A percentile compares a stretch with the other conserved stretches of the same genome.
Conservation (phyloP, 1,140 invertebrate species). For the Atta cephalotes region DNA sequence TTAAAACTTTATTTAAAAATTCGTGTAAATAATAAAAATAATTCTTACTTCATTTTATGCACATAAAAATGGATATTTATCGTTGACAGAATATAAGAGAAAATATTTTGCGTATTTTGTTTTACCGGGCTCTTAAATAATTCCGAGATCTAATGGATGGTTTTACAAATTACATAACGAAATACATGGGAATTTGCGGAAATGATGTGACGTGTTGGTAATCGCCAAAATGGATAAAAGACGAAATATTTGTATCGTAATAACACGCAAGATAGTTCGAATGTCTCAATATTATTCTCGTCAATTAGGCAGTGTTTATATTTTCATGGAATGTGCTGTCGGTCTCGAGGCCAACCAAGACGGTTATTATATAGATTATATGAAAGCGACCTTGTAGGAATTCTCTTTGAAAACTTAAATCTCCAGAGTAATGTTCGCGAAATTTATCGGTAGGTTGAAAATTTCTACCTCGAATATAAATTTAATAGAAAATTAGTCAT, state of each 20-base stretch:
- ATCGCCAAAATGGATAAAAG: neutral
- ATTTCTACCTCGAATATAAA: neutral
- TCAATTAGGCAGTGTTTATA: constrained; percentile 42
- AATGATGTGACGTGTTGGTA: neutral
- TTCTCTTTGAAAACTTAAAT: neutral
- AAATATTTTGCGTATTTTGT: neutral
- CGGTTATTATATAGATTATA: constrained; percentile 31
- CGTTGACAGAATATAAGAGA: neutral
- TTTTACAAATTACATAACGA: constrained; percentile 2
- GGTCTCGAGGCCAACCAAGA: constrained; percentile 14
- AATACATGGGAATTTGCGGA: neutral
- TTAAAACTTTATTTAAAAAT: neutral
- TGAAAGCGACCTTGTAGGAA: neutral
- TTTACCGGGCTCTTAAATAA: neutral
- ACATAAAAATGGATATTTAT: neutral
- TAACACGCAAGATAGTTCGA: constrained; percentile 11
- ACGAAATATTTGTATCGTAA: constrained; percentile 20
- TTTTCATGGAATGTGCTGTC: constrained; percentile 9
- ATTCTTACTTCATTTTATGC: constrained; percentile 1
- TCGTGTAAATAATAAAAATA: neutral
- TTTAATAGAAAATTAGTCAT: neutral
- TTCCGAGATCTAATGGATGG: neutral
- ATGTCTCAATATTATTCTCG: constrained; percentile 6
- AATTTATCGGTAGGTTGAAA: neutral
- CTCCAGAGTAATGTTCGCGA: neutral